phyloP scores from a whole-genome alignment of 1,140 invertebrate genomes.

The Ceratosolen fusciceps region DNA sequence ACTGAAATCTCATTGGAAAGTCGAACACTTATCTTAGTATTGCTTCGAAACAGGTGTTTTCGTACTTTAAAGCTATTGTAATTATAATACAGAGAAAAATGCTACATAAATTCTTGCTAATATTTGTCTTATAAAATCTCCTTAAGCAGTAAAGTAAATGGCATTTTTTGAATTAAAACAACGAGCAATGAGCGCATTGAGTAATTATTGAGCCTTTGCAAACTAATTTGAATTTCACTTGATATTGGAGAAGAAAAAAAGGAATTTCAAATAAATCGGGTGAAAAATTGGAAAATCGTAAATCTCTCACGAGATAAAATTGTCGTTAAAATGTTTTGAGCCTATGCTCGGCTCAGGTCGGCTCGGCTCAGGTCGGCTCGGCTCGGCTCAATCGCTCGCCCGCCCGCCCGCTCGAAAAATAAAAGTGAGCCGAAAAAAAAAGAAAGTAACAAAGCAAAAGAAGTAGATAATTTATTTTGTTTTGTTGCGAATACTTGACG shows the following conservation, averaged over 20 bases:
- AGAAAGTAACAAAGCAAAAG: not conserved
- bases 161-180: too few species aligned
- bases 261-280: not conserved
- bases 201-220: too few species aligned
- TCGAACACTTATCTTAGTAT: not conserved
- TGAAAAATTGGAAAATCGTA: not conserved
- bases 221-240: too few species aligned
- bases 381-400: too few species aligned
- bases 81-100: not conserved
- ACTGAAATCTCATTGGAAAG: not conserved
- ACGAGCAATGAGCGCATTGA: not conserved
- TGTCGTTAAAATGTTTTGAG: not conserved
- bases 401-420: too few species aligned
- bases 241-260: too few species aligned
- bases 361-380: too few species aligned
- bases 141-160: too few species aligned
- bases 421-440: too few species aligned
- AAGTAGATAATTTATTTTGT: conserved; percentile 38
- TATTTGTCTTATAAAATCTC: too few species aligned
- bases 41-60: not conserved
- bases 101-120: too few species aligned
- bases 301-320: not conserved
- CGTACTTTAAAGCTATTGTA: not conserved
- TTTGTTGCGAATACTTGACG: conserved; percentile 1
- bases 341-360: not conserved